These are phyloP conservation scores for Baccha elongata DNA, from an alignment of 2,888 invertebrate genomes.

Conservation along the genomic window DNA sequence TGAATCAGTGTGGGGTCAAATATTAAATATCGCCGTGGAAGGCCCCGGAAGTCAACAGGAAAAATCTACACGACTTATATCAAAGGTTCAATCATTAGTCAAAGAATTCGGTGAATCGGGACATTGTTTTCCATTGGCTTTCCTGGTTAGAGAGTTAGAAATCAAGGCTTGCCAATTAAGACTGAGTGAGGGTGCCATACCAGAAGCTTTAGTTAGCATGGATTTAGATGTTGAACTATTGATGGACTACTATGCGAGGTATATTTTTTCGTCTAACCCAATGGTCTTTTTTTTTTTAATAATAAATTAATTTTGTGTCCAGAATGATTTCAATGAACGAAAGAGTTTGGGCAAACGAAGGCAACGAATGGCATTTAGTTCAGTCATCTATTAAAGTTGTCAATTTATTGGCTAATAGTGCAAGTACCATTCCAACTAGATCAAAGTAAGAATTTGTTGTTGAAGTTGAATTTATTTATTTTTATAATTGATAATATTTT, in stretches of 20 bases:
- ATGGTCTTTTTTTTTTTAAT: background rate
- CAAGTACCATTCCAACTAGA: slow-evolving; percentile 84
- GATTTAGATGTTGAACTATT: slow-evolving; percentile 90
- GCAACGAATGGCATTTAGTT: slow-evolving; percentile 93
- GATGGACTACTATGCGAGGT: slow-evolving; percentile 90
- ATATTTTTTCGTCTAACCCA: background rate
- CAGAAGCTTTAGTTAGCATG: slow-evolving; percentile 89
- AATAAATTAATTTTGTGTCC: background rate
- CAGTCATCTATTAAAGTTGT: slow-evolving; percentile 89
- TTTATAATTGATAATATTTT: background rate
- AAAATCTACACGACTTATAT: slow-evolving; percentile 87
- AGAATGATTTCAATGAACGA: slow-evolving; percentile 92
- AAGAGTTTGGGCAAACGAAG: slow-evolving; percentile 92
- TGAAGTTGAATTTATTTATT: too few relatives aligned
- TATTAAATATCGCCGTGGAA: slow-evolving; percentile 83
- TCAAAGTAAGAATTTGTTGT: slow-evolving; percentile 78
- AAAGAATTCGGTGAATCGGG: slow-evolving; percentile 91
- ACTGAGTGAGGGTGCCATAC: slow-evolving; percentile 89
- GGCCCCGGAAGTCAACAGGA: slow-evolving; percentile 83
- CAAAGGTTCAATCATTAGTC: slow-evolving; percentile 90
- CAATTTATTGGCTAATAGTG: slow-evolving; percentile 86
- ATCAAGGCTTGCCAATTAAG: slow-evolving; percentile 89
- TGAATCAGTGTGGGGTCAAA: slow-evolving; percentile 95
- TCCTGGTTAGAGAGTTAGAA: slow-evolving; percentile 91
- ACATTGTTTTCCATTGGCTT: slow-evolving; percentile 94